phyloP scores from a whole-genome alignment of 1,140 invertebrate genomes.

The Cydia fagiglandana region DNA sequence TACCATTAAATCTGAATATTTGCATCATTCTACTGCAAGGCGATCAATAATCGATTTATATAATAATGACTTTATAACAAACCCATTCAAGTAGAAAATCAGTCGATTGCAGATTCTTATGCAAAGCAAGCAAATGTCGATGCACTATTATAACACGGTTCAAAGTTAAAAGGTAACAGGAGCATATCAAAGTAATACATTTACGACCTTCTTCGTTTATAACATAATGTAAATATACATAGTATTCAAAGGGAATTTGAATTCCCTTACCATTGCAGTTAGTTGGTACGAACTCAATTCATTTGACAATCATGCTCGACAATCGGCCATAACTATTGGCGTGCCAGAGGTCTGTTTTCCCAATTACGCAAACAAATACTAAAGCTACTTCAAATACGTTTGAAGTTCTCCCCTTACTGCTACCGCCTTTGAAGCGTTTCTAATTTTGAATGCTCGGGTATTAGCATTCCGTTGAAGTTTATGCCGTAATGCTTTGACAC shows the following conservation, averaged over 20 bases:
- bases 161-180: background rate
- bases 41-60: background rate
- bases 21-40: too few relatives aligned
- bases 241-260: background rate
- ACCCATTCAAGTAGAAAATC: conserved; percentile 4
- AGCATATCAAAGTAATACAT: too few relatives aligned
- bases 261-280: background rate
- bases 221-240: background rate
- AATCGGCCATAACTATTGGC: background rate
- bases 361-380: conserved; percentile 43
- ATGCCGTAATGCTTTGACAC: background rate
- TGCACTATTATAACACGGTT: conserved; percentile 10
- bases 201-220: conserved; percentile 1
- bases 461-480: conserved; percentile 17
- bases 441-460: conserved; percentile 33
- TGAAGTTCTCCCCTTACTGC: conserved; percentile 35
- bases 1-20: too few relatives aligned
- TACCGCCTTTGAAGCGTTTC: conserved; percentile 35
- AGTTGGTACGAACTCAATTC: conserved; percentile 1
- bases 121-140: conserved; percentile 1
- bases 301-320: conserved; percentile 17
- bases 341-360: conserved; percentile 32
- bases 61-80: background rate
- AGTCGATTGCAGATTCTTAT: conserved; percentile 12
- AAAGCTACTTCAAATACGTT: conserved; percentile 41